These are phyloP conservation scores for Sander lucioperca DNA, from an alignment of 2,113 vertebrate species.

Conservation along the genomic window DNA sequence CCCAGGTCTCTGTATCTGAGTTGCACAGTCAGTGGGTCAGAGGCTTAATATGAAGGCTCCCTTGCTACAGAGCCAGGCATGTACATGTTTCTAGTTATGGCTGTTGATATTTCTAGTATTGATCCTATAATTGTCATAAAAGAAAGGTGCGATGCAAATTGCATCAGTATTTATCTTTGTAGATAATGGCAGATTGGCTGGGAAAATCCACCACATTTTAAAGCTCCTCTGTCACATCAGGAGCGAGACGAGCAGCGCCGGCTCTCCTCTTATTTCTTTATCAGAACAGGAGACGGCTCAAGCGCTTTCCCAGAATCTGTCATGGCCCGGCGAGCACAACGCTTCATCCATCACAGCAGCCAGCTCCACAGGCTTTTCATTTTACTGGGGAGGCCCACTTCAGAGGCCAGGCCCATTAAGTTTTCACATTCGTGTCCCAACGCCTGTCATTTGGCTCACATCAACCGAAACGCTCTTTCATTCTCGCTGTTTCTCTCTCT, in stretches of 20 bases:
- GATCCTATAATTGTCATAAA: constrained; percentile 20
- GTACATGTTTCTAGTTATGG: constrained; percentile 4
- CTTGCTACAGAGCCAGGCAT: background rate
- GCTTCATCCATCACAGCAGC: constrained; percentile 82
- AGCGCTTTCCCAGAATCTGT: constrained; percentile 84
- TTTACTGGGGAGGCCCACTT: constrained; percentile 75
- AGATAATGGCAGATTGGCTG: constrained; percentile 53
- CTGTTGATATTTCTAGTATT: constrained; percentile 21
- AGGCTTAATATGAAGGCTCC: constrained; percentile 5
- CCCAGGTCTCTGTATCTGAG: constrained; percentile 26
- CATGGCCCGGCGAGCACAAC: constrained; percentile 71
- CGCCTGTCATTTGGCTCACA: constrained; percentile 79
- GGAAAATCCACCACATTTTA: constrained; percentile 44
- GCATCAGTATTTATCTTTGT: constrained; percentile 30
- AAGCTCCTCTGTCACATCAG: constrained; percentile 63
- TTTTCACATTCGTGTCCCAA: constrained; percentile 80
- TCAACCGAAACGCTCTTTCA: constrained; percentile 68
- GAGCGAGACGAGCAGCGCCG: constrained; percentile 45
- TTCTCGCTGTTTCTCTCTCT: constrained; percentile 49
- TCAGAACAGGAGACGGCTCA: constrained; percentile 72
- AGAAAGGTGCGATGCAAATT: background rate
- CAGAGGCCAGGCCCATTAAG: constrained; percentile 80
- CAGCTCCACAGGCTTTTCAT: constrained; percentile 77
- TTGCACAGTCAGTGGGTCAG: constrained; percentile 32
- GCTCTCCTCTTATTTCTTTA: constrained; percentile 77